Conservation (phyloP, 1,140 invertebrate genomes). For the Aplysia californica region DNA sequence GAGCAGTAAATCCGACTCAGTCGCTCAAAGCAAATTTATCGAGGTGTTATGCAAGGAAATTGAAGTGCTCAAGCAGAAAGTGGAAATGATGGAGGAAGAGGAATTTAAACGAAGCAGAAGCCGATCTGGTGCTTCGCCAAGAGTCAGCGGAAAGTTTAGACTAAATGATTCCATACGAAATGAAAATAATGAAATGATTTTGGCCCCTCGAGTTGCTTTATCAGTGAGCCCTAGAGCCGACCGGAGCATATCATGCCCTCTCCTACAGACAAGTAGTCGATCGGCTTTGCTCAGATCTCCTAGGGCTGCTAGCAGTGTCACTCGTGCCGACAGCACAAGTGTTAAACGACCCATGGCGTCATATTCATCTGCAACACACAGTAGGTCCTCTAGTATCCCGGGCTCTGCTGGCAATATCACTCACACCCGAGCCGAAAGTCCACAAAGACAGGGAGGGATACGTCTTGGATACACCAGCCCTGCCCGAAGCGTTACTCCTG, state of each 20-base stretch:
- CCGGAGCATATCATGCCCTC: constrained; percentile 2
- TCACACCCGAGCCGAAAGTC: too few relatives aligned
- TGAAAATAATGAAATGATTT: not conserved
- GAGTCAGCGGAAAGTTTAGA: not conserved
- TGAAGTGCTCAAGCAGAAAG: constrained; percentile 45
- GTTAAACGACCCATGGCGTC: too few relatives aligned
- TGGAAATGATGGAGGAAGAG: constrained; percentile 40
- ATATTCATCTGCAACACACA: too few relatives aligned
- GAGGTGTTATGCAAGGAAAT: constrained; percentile 46
- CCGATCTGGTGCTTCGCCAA: not conserved
- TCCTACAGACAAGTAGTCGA: not conserved
- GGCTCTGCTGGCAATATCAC: not conserved
- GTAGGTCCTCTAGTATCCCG: not conserved
- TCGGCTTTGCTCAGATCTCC: not conserved
- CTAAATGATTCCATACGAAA: not conserved
- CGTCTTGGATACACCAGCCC: constrained; percentile 55
- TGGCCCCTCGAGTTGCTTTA: not conserved
- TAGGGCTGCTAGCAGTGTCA: not conserved
- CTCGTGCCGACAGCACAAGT: not conserved
- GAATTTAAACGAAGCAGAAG: constrained; percentile 1
- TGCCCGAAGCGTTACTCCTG: constrained; percentile 51
- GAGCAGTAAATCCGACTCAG: constrained; percentile 1
- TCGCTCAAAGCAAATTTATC: constrained; percentile 32
- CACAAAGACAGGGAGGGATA: too few relatives aligned
- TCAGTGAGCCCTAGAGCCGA: not conserved